phyloP scores from a whole-genome alignment of 2,797 vertebrate genomes.

The Anabas testudineus region DNA sequence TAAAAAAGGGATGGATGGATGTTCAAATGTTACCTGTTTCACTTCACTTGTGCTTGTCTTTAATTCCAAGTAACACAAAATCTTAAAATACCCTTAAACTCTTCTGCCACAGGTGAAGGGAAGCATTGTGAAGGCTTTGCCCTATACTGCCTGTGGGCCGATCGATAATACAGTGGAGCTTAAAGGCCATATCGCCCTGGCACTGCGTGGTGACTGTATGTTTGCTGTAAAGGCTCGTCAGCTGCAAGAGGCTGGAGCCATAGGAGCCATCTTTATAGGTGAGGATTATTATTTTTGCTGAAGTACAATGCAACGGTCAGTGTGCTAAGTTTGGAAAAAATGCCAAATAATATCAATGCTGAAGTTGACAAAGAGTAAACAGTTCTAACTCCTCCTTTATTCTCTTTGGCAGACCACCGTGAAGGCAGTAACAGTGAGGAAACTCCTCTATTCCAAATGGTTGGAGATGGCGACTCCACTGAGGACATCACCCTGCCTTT shows the following conservation, averaged over 20 bases:
- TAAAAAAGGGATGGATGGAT: no score
- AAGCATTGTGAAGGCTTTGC: constrained; percentile 79
- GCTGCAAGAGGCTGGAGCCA: constrained; percentile 84
- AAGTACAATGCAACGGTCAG: neutral
- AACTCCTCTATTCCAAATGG: constrained; percentile 89
- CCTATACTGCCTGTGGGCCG: constrained; percentile 83
- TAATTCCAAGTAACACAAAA: no score
- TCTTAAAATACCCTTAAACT: neutral
- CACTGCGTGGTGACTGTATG: constrained; percentile 87
- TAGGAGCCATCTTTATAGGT: constrained; percentile 88
- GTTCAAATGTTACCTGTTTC: no score
- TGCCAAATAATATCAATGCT: neutral
- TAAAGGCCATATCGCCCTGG: constrained; percentile 80
- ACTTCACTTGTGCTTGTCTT: no score
- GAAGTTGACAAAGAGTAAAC: neutral
- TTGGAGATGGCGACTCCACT: constrained; percentile 85
- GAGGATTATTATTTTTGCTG: constrained; percentile 7
- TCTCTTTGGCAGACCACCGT: constrained; percentile 77
- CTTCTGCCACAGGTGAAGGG: constrained; percentile 82
- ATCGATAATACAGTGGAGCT: constrained; percentile 77
- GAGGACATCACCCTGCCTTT: constrained; percentile 83
- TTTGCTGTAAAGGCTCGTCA: constrained; percentile 86
- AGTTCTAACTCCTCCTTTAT: neutral
- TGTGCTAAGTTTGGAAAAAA: neutral
- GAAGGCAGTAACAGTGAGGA: constrained; percentile 85